Evolutionary conservation across 2,888 invertebrate genomes (phyloP), one percentile per base, ranked within the genome.

Genomic region (Aromia moschata): DNA sequence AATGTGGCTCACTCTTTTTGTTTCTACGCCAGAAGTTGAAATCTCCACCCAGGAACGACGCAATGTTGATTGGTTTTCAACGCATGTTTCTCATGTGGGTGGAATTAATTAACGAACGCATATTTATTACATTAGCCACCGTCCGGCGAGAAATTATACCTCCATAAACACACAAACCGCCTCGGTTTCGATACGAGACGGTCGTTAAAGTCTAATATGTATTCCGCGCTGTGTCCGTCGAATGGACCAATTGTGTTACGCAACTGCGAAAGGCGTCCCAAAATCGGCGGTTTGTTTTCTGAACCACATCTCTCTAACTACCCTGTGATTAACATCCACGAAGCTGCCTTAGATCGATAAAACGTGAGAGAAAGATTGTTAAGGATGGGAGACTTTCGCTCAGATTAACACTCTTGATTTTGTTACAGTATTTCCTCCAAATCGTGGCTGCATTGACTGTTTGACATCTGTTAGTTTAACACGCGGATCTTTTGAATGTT

Each of bases 161-260:
- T 2, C 30, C 15, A 45, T 25, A 3, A 25, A 45, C 12, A 14
- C 10, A 16, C 17, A 11, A 16, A 7, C 15, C 16, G 14, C 31
- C n/a, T 3, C n/a, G 45, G 45, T 46, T 46, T 15, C 30, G 16
- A 12, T 45, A 45, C 10, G 15, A 33, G 16, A 1, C 33, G 30
- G 16, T 11, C 33, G 33, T 46, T 46, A 31, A 46, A 46, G 17
- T 46, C 45, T 46, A 46, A 46, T 46, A 46, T 33, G 45, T 33
- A 33, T 46, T 46, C 45, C 16, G 31, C 16, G 16, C 31, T 7
- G 25, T 1, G n/a, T 17, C 31, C 16, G 10, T 17, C 31, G 1
- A 46, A 46, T 33, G 45, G 33, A 33, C 33, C 33, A 31, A 46
- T 33, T 33, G 33, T 46, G 16, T 46, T 46, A 31, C 45, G 33